Evolutionary conservation across 2,888 invertebrate genomes (phyloP).

Genomic region (Platypus cylindrus): DNA sequence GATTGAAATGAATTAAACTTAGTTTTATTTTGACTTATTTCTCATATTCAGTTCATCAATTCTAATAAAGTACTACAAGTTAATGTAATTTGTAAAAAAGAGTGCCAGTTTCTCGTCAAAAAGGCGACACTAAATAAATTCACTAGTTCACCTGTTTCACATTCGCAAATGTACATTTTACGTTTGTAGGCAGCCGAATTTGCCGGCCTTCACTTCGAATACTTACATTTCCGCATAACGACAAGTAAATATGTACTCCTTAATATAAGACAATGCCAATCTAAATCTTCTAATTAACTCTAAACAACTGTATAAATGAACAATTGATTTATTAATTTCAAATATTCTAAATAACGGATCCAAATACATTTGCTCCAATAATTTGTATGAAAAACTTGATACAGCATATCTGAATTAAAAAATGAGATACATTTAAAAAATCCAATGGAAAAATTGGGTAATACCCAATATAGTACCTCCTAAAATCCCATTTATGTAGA

Average conservation of each 20-base stretch:
- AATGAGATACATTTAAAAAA: too few species aligned
- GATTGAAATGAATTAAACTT: conserved; percentile 4
- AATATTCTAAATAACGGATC: conserved; percentile 68
- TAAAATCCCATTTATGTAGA: conserved; percentile 51
- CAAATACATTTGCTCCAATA: conserved; percentile 60
- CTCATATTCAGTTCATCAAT: too few species aligned
- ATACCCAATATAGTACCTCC: conserved; percentile 37
- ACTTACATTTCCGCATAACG: conserved; percentile 51
- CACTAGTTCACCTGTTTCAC: too few species aligned
- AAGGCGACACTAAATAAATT: too few species aligned
- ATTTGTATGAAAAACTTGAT: conserved; percentile 64
- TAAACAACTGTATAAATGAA: conserved; percentile 48
- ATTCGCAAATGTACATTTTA: too few species aligned
- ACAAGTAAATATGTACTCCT: conserved; percentile 58
- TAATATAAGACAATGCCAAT: conserved; percentile 53
- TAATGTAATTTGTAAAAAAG: neutral
- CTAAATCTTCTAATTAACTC: conserved; percentile 48
- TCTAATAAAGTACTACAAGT: too few species aligned
- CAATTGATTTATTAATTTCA: conserved; percentile 56
- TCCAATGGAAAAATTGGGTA: too few species aligned
- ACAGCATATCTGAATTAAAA: conserved; percentile 59
- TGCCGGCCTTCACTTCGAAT: too few species aligned
- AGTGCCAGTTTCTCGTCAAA: too few species aligned
- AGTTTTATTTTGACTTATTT: too few species aligned
- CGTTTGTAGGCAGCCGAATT: too few species aligned